Evolutionary conservation across 2,113 vertebrate genomes (phyloP).

Genomic region (Benitochromis conjunctus): DNA sequence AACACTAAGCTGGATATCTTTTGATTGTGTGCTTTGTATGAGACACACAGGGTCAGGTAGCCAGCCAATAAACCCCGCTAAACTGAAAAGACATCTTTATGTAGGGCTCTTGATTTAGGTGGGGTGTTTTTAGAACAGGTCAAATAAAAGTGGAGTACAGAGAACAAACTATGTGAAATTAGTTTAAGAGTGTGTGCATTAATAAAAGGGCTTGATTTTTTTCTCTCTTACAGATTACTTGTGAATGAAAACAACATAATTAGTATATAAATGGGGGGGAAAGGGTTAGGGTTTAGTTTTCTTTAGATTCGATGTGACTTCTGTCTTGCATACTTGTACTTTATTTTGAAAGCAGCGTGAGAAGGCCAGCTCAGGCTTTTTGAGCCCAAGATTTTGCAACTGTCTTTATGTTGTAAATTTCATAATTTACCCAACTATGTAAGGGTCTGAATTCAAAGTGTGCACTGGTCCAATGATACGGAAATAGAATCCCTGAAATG

Average conservation of each 20-base stretch:
- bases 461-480: neutral
- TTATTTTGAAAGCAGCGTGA: neutral
- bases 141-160: neutral
- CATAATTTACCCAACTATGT: neutral
- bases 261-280: neutral
- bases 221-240: neutral
- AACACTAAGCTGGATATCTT: conserved; percentile 2
- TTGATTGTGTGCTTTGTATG: neutral
- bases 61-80: neutral
- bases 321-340: neutral
- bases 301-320: neutral
- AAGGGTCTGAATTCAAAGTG: neutral
- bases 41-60: neutral
- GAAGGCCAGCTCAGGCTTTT: neutral
- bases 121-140: neutral
- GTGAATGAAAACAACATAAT: neutral
- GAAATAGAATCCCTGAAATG: neutral
- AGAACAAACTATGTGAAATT: neutral
- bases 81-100: neutral
- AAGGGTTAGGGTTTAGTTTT: neutral
- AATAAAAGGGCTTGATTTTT: neutral
- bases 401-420: neutral
- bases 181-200: neutral
- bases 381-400: neutral
- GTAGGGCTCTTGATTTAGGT: conserved; percentile 25